Evolutionary conservation across 2,113 vertebrate species (phyloP), one percentile per base, ranked within the genome.

Genomic region (Pelmatolapia mariae): DNA sequence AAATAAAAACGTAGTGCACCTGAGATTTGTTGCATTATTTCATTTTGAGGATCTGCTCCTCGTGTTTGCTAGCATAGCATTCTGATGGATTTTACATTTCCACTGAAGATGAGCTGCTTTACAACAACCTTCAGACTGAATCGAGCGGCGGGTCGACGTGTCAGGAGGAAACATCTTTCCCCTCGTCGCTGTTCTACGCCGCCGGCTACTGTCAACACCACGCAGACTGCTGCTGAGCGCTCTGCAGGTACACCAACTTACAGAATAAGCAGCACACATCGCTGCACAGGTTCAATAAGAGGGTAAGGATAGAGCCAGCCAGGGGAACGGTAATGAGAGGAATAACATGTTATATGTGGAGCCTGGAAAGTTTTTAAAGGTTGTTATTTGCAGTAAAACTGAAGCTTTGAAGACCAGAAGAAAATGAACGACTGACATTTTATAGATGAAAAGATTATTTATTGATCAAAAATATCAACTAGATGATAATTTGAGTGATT

Each of bases 111-210:
- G 43, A 78, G 43, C 38, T 4, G 66, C 18, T 15, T 24, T 10
- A 6, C 71, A 50, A 50, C 71, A 78, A 50, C 71, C 43, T 12
- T 78, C 71, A 78, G 22, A 78, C 71, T 31, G 71, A 50, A 78
- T 16, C 1, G 71, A 78, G 43, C 16, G 2, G 16, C 10, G 0
- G 71, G 43, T 26, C 13, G 71, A 50, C 3, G 26, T 4, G 71
- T 78, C 71, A 8, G 71, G 71, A 29, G 43, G 71, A 50, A 78
- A 50, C 43, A 19, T 31, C 24, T 50, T 78, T 50, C 43, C 71
- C 71, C 71, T 31, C 7, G 26, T n/a, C 16, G 3, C 71, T 78
- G 71, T 29, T 78, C 26, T 18, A 50, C 16, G 4, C 71, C 43
- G 16, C 43, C 10, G 4, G 71, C 43, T 50, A n/a, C 71, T 50